Conservation (phyloP, 2,888 invertebrate genomes). For the Pseudococcus viburni region DNA sequence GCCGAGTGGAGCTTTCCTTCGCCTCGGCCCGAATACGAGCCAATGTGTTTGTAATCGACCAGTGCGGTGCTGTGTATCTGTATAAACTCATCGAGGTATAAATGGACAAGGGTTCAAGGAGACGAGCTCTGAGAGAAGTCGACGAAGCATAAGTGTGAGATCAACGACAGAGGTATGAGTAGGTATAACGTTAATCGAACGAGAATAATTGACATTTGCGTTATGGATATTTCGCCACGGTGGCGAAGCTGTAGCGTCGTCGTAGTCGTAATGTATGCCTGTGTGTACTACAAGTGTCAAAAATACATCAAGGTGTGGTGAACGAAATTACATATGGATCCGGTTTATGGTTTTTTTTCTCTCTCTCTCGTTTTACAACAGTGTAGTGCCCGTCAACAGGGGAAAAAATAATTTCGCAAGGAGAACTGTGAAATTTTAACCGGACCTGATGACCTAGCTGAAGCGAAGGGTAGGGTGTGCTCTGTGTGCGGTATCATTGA, state of each 20-base stretch:
- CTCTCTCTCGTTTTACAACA: not conserved
- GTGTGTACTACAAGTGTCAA: not conserved
- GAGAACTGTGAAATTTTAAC: conserved; percentile 38
- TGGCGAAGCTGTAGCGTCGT: not conserved
- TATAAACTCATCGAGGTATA: too few species aligned
- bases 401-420: conserved; percentile 6
- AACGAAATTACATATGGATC: conserved; percentile 1
- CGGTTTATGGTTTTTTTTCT: not conserved
- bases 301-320: conserved; percentile 16
- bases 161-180: not conserved
- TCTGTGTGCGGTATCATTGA: not conserved
- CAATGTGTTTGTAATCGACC: too few species aligned
- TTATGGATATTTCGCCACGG: not conserved
- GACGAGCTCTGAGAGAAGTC: not conserved
- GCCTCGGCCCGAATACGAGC: too few species aligned
- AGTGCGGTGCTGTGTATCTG: too few species aligned
- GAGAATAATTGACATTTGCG: conserved; percentile 3
- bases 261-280: not conserved
- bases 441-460: conserved; percentile 42
- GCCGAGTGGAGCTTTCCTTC: not conserved
- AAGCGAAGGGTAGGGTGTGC: not conserved
- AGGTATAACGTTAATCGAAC: conserved; percentile 5
- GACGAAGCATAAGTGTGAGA: not conserved
- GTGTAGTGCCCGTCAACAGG: conserved; percentile 1
- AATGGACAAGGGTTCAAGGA: not conserved